These are phyloP conservation scores for Prosapia bicincta DNA, from an alignment of 2,888 invertebrate genomes.

Conservation along the genomic window DNA sequence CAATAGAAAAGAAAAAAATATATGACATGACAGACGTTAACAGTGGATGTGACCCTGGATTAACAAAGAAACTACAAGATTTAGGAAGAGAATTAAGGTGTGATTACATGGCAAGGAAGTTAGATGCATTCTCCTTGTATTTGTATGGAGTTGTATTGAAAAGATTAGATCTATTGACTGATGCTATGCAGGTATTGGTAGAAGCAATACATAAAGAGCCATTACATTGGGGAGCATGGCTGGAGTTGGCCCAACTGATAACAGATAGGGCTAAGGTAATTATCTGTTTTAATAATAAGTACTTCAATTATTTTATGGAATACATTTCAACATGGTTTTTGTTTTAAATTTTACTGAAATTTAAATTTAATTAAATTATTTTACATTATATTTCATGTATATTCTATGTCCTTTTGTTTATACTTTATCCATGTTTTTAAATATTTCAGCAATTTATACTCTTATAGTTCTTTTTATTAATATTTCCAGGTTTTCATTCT, in stretches of 20 bases:
- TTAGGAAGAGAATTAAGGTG: slow-evolving; percentile 56
- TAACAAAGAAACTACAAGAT: slow-evolving; percentile 52
- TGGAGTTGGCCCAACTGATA: slow-evolving; percentile 83
- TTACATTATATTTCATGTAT: too few relatives aligned
- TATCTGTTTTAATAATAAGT: too few relatives aligned
- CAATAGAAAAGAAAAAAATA: slow-evolving; percentile 84
- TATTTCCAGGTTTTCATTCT: too few relatives aligned
- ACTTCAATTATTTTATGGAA: too few relatives aligned
- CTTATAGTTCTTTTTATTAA: too few relatives aligned
- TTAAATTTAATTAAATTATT: too few relatives aligned
- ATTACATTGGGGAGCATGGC: slow-evolving; percentile 93
- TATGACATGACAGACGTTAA: slow-evolving; percentile 71
- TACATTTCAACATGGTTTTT: too few relatives aligned
- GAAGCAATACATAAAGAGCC: slow-evolving; percentile 76
- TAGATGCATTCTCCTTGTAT: slow-evolving; percentile 87
- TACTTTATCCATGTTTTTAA: too few relatives aligned
- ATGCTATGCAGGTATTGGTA: slow-evolving; percentile 75
- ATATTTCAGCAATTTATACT: too few relatives aligned
- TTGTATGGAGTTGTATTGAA: slow-evolving; percentile 88
- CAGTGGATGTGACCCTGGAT: slow-evolving; percentile 57
- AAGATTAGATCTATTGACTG: slow-evolving; percentile 73
- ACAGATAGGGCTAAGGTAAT: slow-evolving; percentile 70
- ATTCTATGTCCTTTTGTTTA: too few relatives aligned
- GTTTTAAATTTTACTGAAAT: too few relatives aligned
- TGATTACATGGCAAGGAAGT: slow-evolving; percentile 56